These are phyloP conservation scores for Cataglyphis livida DNA, from an alignment of 2,888 invertebrate species.

Conservation along the genomic window DNA sequence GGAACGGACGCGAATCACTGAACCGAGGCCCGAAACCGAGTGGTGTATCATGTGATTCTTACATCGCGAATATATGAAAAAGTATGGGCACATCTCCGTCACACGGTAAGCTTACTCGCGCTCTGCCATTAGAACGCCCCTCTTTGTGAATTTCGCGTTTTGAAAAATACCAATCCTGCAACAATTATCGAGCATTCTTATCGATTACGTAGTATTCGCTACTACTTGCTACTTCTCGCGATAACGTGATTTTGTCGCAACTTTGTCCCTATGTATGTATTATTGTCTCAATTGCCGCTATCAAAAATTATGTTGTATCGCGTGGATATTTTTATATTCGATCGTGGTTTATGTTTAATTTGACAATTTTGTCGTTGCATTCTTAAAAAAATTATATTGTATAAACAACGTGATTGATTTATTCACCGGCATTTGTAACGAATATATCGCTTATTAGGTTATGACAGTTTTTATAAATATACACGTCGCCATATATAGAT, in stretches of 20 bases:
- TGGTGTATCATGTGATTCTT: constrained; percentile 63
- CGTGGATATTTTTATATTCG: not conserved
- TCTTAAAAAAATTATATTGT: not conserved
- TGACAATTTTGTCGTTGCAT: not conserved
- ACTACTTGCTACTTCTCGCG: not conserved
- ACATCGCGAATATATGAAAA: constrained; percentile 47
- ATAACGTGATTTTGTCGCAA: not conserved
- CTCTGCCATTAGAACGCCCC: constrained; percentile 61
- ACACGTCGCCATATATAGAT: not conserved
- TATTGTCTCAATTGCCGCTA: not conserved
- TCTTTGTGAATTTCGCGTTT: not conserved
- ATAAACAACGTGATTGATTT: not conserved
- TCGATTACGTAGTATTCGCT: not conserved
- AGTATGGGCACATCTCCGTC: constrained; percentile 67
- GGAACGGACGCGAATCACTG: constrained; percentile 9
- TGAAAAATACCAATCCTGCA: constrained; percentile 29
- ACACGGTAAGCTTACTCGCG: constrained; percentile 69
- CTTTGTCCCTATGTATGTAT: not conserved
- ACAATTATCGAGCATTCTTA: not conserved
- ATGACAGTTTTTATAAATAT: constrained; percentile 42
- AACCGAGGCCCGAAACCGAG: constrained; percentile 7
- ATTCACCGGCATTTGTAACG: not conserved
- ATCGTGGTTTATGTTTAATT: not conserved
- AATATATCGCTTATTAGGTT: constrained; percentile 52
- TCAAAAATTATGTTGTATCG: not conserved